Base-by-base conservation (phyloP, 2,113 vertebrate genomes). In the Neogale vison region DNA sequence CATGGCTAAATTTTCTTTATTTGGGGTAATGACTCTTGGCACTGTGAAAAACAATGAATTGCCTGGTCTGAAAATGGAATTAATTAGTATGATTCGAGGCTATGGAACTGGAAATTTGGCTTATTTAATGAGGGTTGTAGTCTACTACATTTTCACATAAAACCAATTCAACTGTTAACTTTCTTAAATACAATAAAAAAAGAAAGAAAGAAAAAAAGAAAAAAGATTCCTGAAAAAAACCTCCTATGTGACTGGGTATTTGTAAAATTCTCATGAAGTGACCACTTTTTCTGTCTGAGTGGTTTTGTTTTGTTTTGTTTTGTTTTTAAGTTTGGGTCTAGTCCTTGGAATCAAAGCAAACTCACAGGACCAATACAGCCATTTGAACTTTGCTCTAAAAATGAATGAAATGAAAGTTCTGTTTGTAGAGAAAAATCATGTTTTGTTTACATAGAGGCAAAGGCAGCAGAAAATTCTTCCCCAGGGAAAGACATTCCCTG, bases 321-420 rank as follows among this genome's bases (percentile, higher is more conserved):
- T 87, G 20, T 81, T 67, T 71, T 88, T 52, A 83, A 79, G 21
- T 93, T 87, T 69, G 31, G 14, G 10, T 29, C 24, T 93, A 96
- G 55, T 90, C 29, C n/a, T 80, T 95, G 52, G 31, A 90, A 96
- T 96, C 87, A 97, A 95, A 96, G 57, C 24, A 96, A 93, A 92
- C 47, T 74, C 90, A 83, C 29, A 95, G 8, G 89, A 79, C 39
- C 36, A 90, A 59, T 65, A 79, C 2, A 77, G 29, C 61, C 79
- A 89, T 87, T 95, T 96, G 76, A 96, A 93, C 82, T 96, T 96
- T 93, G 50, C 61, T 92, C 36, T 67, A 92, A 88, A 95, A 97
- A 74, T 85, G 65, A 95, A 94, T 94, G 80, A 95, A 97, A 85
- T 82, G 13, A 94, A 87, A 95, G n/a, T 65, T 69, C 29, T 96